phyloP scores from a whole-genome alignment of 2,113 vertebrate species.

The Dipodomys spectabilis region DNA sequence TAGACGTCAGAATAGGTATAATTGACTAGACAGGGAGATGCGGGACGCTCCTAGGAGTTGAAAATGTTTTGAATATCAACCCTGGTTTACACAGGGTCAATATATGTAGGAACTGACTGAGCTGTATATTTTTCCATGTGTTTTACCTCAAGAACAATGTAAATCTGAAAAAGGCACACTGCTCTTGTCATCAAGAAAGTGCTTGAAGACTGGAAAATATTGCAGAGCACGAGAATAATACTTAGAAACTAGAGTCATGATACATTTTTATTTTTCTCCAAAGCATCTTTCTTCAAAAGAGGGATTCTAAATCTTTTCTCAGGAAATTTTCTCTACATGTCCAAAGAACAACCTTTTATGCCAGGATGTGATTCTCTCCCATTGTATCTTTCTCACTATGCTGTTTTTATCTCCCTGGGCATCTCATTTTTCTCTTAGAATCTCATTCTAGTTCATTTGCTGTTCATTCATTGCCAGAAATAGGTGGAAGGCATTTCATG shows the following conservation, averaged over 20 bases:
- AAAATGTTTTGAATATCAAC: background rate
- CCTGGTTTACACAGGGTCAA: background rate
- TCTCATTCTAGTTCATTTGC: background rate
- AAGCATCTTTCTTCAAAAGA: background rate
- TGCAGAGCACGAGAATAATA: background rate
- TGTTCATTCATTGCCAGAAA: background rate
- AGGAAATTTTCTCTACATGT: background rate
- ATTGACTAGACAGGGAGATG: background rate
- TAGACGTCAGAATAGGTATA: background rate
- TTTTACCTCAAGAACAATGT: background rate
- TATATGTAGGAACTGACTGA: background rate
- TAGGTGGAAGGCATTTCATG: background rate
- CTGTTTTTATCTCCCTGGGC: background rate
- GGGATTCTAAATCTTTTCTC: background rate
- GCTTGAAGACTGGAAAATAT: background rate
- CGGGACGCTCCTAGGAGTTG: background rate
- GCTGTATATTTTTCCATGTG: background rate
- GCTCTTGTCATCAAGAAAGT: background rate
- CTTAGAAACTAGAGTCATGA: background rate
- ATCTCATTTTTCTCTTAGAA: constrained; percentile 43
- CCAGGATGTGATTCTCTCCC: background rate
- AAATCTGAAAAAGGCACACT: background rate
- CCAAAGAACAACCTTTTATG: background rate
- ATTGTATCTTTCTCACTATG: background rate
- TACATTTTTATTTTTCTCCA: background rate